Base-by-base conservation (phyloP, 2,888 invertebrate genomes). In the Drosophila crucigera region DNA sequence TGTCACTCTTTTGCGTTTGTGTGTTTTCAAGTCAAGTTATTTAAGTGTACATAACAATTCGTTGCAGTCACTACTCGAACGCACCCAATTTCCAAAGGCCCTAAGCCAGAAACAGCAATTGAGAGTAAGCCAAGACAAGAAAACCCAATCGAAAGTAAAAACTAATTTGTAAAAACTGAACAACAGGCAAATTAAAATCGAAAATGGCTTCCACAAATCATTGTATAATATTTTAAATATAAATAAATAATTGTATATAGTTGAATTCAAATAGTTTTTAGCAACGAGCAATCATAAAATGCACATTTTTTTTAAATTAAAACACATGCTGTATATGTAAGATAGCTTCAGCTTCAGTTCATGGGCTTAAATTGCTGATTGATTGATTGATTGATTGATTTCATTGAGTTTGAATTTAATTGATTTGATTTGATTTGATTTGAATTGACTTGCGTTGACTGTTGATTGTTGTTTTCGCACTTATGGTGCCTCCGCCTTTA, bases 41-140 rank as follows among this genome's bases (percentile, higher is more conserved):
- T 79, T 69, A 73, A 76, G 82, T 85, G 81, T 83, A 84, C 68
- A 90, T 83, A 80, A 80, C 73, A 78, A 92, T 84, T 91, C 92
- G 93, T 97, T 97, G 94, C 97, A 97, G 97, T 96, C 95, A 94
- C 96, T 97, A 96, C 96, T 97, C 96, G 96, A 97, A 95, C 96
- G 96, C 95, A 96, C 96, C 96, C 96, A 96, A 95, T 96, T 96
- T 95, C 96, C 96, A 95, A 96, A 96, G 95, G 96, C 95, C 95
- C 91, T 95, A 96, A 95, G 96, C 96, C 95, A 96, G 94, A 97
- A 97, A 95, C 97, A 96, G 96, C 96, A 96, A 94, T 96, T 97
- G 95, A 96, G 97, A 96, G 97, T 97, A 97, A 97, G 97, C 88
- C 63, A 82, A 75, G 73, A 74, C 63, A 76, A 59, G 52, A 61